Evolutionary conservation across 1,140 invertebrate genomes (phyloP), one percentile per base, ranked within the genome.

Genomic region (Papilio glaucus): DNA sequence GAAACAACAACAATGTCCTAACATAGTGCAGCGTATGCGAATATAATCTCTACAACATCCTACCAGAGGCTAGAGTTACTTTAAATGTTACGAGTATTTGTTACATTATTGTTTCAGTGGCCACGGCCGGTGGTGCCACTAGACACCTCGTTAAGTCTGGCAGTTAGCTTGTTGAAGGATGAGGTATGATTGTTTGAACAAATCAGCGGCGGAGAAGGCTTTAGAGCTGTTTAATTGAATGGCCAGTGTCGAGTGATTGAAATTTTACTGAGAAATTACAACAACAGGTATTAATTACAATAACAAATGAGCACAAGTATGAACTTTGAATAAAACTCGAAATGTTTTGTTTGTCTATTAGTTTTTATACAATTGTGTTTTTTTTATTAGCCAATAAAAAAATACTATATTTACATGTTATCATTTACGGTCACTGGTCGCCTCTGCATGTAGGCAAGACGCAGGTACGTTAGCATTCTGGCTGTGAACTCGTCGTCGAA

Each of bases 91-190:
- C 1, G 21, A 10, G 8, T 15, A 13, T 49, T 49, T 57, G 49
- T 57, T 57, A 33, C 67, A 26, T 53, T 69, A 15, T 69, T 69
- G 26, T 26, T 37, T 15, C 9, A 15, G 42, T 12, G 13, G 18
- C 24, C 5, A 15, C 26, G 15, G 42, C 62, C 73, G 71, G 75
- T 65, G 70, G 62, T 83, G 82, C 79, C 82, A 84, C 79, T 81
- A 87, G 82, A 87, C 80, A 87, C 85, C 80, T 82, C 81, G 85
- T 85, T 85, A 80, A 81, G 83, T 81, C 81, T 84, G 78, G 75
- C 77, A 75, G 78, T 80, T 77, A 79, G 71, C 70, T 81, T 73
- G 72, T 74, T 76, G 73, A 72, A 57, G 18, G 74, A 76, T 78
- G 61, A 74, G 77, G 45, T 73, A 77, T 77, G 74, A 72, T 74